Conservation (phyloP, 2,113 vertebrate species). For the Carlito syrichta region DNA sequence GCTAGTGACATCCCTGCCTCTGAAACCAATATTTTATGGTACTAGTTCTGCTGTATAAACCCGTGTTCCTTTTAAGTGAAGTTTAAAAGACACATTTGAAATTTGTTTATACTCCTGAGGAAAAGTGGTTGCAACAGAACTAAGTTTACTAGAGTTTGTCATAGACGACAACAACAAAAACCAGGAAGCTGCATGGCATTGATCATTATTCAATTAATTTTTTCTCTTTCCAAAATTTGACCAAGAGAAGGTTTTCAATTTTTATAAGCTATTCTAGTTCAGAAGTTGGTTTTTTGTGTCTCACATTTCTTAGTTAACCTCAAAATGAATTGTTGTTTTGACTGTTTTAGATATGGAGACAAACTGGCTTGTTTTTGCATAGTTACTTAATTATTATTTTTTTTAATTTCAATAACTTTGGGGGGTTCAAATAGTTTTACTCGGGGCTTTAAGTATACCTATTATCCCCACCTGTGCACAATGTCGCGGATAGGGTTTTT, state of each 20-base stretch:
- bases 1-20: not conserved
- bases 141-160: not conserved
- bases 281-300: not conserved
- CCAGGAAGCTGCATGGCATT: not conserved
- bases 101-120: not conserved
- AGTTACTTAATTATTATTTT: no score
- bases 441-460: no score
- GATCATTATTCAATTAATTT: not conserved
- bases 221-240: conserved; percentile 12
- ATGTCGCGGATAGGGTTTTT: no score
- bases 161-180: not conserved
- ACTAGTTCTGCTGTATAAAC: not conserved
- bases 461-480: no score
- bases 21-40: not conserved
- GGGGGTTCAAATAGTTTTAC: no score
- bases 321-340: not conserved
- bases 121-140: not conserved
- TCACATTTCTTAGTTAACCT: not conserved
- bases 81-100: not conserved
- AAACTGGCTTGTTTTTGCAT: not conserved
- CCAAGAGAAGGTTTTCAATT: not conserved
- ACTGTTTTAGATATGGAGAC: not conserved
- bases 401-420: no score
- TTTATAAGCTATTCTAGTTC: not conserved
- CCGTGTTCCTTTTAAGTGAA: not conserved